Evolutionary conservation across 2,797 vertebrate genomes (phyloP).

Genomic region (Alca torda): DNA sequence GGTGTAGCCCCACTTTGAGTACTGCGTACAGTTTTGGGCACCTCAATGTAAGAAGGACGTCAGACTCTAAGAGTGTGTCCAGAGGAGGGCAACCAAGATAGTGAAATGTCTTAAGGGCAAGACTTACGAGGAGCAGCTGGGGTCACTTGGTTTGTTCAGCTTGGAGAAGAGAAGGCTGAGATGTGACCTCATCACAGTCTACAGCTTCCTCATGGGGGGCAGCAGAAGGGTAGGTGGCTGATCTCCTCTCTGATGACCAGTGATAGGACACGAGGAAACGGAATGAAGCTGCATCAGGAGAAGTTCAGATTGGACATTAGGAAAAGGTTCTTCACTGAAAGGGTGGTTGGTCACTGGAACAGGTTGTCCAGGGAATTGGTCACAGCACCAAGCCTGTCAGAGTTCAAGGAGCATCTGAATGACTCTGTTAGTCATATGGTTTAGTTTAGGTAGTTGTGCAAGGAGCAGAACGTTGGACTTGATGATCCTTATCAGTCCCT

Average conservation of each 20-base stretch:
- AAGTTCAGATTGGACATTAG: background rate
- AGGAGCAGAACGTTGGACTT: background rate
- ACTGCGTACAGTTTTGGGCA: background rate
- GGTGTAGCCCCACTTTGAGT: background rate
- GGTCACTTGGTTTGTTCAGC: background rate
- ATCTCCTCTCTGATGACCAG: background rate
- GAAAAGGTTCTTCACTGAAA: background rate
- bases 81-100: background rate
- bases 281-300: background rate
- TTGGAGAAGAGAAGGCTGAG: background rate
- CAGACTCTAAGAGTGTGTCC: background rate
- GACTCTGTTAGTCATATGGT: background rate
- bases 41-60: background rate
- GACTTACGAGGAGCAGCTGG: background rate
- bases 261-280: accelerated
- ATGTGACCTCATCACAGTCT: background rate
- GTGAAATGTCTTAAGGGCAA: background rate
- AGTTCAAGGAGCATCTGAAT: background rate
- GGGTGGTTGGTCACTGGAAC: too few relatives aligned
- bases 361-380: background rate
- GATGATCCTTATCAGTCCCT: background rate
- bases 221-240: background rate
- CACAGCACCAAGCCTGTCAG: background rate
- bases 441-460: background rate
- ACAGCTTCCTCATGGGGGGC: background rate